Evolutionary conservation across 2,888 invertebrate species (phyloP), one percentile per base, ranked within the genome.

Genomic region (Therioaphis trifolii): DNA sequence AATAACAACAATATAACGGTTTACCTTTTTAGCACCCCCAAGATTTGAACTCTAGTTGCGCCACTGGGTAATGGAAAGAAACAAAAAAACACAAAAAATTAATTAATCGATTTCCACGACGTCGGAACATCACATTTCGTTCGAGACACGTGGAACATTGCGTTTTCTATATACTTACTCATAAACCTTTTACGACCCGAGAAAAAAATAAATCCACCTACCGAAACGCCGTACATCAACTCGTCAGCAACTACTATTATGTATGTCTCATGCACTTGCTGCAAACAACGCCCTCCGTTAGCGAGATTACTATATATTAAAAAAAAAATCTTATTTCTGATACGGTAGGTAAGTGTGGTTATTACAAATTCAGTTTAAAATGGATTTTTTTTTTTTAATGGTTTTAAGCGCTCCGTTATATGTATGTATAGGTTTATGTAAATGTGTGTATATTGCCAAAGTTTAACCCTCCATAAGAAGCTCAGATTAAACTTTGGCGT

Each of bases 361-460:
- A 58, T 79, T 69, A 58, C 43, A 58, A 71, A 71, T 71, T 69
- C 69, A 24, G 58, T 79, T 79, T 58, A 79, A 71, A 79, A 79
- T 58, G 55, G 21, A 14, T 68, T 49, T 74, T 40, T 71, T 71
- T 49, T 76, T 80, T 80, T 24, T 82, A 72, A 72, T 49, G 24
- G 80, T 72, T 82, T 74, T 72, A 14, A 43, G 72, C 24, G 43
- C 29, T 46, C 58, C 24, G 71, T 35, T 82, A 52, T 18, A 18
- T n/a, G 43, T 12, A 24, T 21, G 79, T 35, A 72, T 63, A 49
- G 80, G 80, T 80, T 80, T 80, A 71, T 71, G 80, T 46, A 80
- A 80, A 80, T 80, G 58, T 27, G 61, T 58, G 71, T 71, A 82
- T 82, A 82, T 82, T 82, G 80, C 80, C 43, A 82, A 82, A 82